Evolutionary conservation across 2,113 vertebrate species (phyloP).

Genomic region (Psittacus erithacus): DNA sequence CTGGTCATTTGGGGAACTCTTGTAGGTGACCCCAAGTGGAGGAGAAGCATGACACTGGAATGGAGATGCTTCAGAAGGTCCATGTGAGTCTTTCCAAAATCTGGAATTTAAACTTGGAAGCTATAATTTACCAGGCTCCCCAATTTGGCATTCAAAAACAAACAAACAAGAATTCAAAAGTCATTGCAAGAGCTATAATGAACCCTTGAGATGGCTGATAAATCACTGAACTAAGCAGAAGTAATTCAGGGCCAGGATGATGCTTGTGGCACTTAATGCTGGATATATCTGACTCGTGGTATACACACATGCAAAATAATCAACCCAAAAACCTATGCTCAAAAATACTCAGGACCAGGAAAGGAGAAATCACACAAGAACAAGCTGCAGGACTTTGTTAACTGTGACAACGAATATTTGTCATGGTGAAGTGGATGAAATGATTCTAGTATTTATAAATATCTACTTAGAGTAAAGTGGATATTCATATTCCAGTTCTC

Average conservation of each 20-base stretch:
- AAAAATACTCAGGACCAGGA: background rate
- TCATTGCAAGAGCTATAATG: background rate
- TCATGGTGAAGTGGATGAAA: background rate
- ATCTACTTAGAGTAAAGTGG: background rate
- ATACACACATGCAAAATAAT: background rate
- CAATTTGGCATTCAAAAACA: background rate
- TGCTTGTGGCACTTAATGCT: background rate
- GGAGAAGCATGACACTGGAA: background rate
- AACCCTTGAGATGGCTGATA: background rate
- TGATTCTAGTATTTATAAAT: background rate
- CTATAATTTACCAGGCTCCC: background rate
- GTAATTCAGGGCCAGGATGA: background rate
- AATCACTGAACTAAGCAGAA: background rate
- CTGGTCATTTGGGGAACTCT: background rate
- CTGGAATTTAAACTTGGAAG: background rate
- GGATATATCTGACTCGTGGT: background rate
- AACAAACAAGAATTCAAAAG: background rate
- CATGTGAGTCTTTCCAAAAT: background rate
- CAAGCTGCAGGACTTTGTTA: background rate
- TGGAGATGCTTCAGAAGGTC: background rate
- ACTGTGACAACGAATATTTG: background rate
- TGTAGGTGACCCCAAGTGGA: background rate
- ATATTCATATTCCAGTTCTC: background rate
- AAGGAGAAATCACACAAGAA: background rate
- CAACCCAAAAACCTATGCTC: background rate